These are phyloP conservation scores for Lytechinus pictus DNA, from an alignment of 35 echinoderm and acorn worm species.

Conservation along the genomic window DNA sequence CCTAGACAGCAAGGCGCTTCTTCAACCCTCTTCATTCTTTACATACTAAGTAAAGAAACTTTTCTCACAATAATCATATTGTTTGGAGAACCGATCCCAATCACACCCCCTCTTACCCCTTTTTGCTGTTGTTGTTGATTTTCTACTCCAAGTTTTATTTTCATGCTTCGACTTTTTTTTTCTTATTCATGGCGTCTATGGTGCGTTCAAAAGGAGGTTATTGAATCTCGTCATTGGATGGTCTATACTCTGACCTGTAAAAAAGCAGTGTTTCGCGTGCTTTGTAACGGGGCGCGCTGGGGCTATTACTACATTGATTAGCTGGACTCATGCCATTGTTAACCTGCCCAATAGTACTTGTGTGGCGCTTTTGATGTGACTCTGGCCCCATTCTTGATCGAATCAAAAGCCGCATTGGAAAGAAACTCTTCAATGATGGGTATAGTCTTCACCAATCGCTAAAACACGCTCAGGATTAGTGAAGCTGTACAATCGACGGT, in stretches of 20 bases:
- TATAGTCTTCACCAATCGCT: background rate
- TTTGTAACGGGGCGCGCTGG: conserved; percentile 26
- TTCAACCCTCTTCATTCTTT: background rate
- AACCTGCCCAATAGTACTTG: background rate
- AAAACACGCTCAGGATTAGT: conserved; percentile 1
- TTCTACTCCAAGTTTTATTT: background rate
- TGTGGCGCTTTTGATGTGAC: conserved; percentile 30
- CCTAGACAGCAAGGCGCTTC: conserved; percentile 11
- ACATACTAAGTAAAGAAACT: background rate
- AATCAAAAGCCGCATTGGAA: background rate
- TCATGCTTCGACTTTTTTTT: no score
- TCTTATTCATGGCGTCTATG: conserved; percentile 8
- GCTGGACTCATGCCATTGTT: conserved; percentile 18
- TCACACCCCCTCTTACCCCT: background rate
- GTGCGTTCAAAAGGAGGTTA: background rate
- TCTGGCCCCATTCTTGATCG: conserved; percentile 20
- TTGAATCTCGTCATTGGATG: background rate
- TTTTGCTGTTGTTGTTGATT: background rate
- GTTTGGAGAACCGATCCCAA: background rate
- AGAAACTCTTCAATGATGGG: background rate
- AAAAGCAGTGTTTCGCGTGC: background rate
- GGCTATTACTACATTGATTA: conserved; percentile 46
- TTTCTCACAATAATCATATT: conserved; percentile 14
- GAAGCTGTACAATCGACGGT: conserved; percentile 46
- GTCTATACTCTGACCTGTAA: background rate